phyloP scores from a whole-genome alignment of 1,140 invertebrate species.

The Dryas iulia region DNA sequence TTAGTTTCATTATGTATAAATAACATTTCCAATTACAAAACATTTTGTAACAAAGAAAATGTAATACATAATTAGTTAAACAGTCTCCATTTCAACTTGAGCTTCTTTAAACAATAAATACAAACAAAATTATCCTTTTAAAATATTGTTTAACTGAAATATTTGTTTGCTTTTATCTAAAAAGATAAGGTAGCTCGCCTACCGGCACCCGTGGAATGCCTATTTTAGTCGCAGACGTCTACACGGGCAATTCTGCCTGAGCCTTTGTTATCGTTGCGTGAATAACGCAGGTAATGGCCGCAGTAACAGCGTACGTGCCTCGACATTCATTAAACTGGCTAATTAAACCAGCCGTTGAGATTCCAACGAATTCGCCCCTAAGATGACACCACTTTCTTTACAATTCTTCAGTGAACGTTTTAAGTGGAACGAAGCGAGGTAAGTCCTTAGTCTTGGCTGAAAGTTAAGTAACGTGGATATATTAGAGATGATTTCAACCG shows the following conservation, averaged over 20 bases:
- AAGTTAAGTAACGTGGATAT: not conserved
- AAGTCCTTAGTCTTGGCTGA: not conserved
- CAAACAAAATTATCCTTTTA: constrained; percentile 9
- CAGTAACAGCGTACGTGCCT: constrained; percentile 69
- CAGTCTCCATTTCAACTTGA: not conserved
- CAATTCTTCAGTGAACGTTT: constrained; percentile 61
- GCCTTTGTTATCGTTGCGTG: constrained; percentile 64
- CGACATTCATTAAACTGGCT: constrained; percentile 71
- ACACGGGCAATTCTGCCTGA: constrained; percentile 24
- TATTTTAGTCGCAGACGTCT: constrained; percentile 27
- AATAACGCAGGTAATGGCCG: constrained; percentile 70
- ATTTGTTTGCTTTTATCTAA: constrained; percentile 18
- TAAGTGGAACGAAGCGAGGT: constrained; percentile 42
- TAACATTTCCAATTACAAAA: too few relatives aligned
- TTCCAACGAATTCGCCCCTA: constrained; percentile 59
- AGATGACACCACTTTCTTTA: constrained; percentile 51
- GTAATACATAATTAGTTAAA: not conserved
- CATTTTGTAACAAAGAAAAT: not conserved
- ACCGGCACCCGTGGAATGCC: constrained; percentile 18
- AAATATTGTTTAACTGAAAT: constrained; percentile 10
- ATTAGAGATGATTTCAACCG: not conserved
- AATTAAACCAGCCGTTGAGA: constrained; percentile 68
- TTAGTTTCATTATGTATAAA: too few relatives aligned
- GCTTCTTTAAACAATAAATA: not conserved
- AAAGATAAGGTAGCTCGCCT: constrained; percentile 21